Conservation (phyloP, 2,888 invertebrate species). For the Caradrina kadenii region DNA sequence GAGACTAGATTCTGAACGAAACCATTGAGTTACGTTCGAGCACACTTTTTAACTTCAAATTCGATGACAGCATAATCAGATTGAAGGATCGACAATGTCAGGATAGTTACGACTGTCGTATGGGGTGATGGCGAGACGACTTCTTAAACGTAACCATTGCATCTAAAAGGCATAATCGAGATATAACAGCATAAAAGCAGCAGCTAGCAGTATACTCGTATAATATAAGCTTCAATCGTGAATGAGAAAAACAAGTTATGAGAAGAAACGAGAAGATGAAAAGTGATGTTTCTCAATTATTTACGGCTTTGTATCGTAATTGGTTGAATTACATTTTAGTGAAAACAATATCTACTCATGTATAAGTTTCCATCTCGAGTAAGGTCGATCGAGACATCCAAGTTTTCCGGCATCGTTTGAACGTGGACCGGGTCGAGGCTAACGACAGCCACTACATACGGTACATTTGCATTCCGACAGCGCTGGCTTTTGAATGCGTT, state of each 20-base stretch:
- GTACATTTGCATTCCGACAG: background rate
- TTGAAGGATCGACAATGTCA: background rate
- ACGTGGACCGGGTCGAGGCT: background rate
- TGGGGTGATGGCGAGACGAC: background rate
- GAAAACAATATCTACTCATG: background rate
- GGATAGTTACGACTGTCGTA: too few species aligned
- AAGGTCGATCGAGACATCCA: background rate
- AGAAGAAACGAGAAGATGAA: too few species aligned
- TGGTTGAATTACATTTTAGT: background rate
- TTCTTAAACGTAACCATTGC: background rate
- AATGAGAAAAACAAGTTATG: background rate
- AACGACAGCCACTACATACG: background rate
- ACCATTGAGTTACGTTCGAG: background rate
- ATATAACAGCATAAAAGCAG: too few species aligned
- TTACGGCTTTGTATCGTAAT: background rate
- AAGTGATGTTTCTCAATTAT: too few species aligned
- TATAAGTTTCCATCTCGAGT: background rate
- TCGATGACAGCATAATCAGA: background rate
- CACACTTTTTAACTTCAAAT: background rate
- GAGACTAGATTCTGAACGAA: constrained; percentile 14
- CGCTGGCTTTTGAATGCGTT: constrained; percentile 1
- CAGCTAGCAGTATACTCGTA: too few species aligned
- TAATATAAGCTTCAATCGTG: too few species aligned
- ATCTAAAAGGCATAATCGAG: too few species aligned
- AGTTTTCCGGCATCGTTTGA: constrained; percentile 7